phyloP scores from a whole-genome alignment of 2,113 vertebrate genomes.

The Glareola pratincola region DNA sequence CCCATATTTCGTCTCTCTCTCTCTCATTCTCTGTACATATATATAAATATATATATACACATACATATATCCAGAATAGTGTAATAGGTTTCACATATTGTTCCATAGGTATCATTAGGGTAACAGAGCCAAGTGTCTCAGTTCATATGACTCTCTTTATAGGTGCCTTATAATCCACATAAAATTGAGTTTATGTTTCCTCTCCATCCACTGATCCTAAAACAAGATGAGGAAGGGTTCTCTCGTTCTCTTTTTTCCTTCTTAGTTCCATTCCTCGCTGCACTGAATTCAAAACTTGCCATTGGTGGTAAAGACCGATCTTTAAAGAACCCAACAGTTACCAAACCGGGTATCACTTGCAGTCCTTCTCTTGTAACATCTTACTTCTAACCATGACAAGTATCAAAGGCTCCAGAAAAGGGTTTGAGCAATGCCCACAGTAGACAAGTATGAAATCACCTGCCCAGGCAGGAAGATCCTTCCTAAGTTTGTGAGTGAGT shows the following conservation, averaged over 20 bases:
- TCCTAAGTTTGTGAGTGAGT: neutral
- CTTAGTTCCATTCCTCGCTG: neutral
- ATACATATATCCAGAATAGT: constrained; percentile 1
- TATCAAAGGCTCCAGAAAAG: neutral
- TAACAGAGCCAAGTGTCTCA: constrained; percentile 66
- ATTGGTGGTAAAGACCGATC: neutral
- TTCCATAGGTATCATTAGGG: constrained; percentile 60
- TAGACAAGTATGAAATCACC: neutral
- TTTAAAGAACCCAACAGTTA: neutral
- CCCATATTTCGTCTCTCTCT: constrained; percentile 21
- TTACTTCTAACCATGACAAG: neutral
- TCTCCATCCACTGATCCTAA: constrained; percentile 3
- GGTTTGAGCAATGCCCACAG: neutral
- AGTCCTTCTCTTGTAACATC: neutral
- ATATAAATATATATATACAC: constrained; percentile 23
- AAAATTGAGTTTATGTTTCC: constrained; percentile 65
- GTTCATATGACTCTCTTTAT: constrained; percentile 64
- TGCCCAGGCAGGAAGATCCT: neutral
- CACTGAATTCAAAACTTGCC: neutral
- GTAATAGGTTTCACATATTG: constrained; percentile 72
- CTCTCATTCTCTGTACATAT: neutral
- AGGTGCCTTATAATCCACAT: constrained; percentile 63
- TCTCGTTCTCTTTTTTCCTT: neutral
- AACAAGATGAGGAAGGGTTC: constrained; percentile 26
- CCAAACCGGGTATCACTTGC: neutral